phyloP scores from a whole-genome alignment of 1,140 invertebrate species.

The Macrocentrus cingulum region DNA sequence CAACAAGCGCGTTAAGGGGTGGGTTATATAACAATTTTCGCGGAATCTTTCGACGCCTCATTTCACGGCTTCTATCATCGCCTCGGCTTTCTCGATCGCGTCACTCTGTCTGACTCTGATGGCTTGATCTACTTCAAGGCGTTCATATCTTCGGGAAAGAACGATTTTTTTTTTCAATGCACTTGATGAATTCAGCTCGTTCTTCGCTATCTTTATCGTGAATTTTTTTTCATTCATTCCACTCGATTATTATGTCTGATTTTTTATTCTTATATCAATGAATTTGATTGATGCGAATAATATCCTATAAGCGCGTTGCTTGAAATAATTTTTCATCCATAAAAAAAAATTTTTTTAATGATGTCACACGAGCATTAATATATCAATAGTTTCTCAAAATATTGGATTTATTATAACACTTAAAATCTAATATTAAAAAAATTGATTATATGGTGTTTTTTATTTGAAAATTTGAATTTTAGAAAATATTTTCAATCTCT shows the following conservation, averaged over 20 bases:
- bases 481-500: neutral
- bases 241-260: slow-evolving; percentile 15
- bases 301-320: no score
- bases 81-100: slow-evolving; percentile 15
- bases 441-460: no score
- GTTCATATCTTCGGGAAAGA: slow-evolving; percentile 6
- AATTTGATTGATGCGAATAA: neutral
- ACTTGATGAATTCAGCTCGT: slow-evolving; percentile 22
- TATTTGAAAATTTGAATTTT: neutral
- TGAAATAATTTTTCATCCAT: no score
- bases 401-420: no score
- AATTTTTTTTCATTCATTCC: slow-evolving; percentile 19
- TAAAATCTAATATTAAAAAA: no score
- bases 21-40: slow-evolving; percentile 35
- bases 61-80: slow-evolving; percentile 34
- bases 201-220: neutral
- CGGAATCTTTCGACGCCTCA: slow-evolving; percentile 42
- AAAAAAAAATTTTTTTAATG: no score
- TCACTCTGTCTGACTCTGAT: no score
- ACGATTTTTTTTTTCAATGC: slow-evolving; percentile 21
- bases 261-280: neutral
- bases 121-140: neutral
- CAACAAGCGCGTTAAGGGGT: slow-evolving; percentile 14
- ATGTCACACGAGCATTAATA: no score
- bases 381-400: no score